Evolutionary conservation across 2,888 invertebrate species (phyloP), one percentile per base, ranked within the genome.

Genomic region (Macrostomum cliftonense): DNA sequence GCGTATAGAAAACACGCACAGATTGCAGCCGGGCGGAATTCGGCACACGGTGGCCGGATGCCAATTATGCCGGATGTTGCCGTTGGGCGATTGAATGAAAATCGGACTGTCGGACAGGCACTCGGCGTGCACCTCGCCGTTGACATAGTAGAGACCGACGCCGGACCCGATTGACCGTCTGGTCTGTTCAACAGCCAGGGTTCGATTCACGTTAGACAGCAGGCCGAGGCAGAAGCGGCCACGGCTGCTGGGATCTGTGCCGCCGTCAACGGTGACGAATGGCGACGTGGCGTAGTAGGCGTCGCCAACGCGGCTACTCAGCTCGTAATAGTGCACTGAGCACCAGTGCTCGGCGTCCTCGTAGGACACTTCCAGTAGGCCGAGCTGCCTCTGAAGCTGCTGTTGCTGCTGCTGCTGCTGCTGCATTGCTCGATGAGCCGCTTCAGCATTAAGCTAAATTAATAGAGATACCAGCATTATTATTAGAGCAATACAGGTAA

Each of bases 1-100:
- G 68, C 89, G 87, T 73, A 95, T 95, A 74, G 95, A 95, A 76
- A 97, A 97, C 60, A 97, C 93, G 75, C 95, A 97, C 63, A 97
- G 74, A 72, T 88, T 88, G 72, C 89, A 89, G 49, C 82, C 81
- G 60, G 91, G 91, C 43, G 93, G 91, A 74, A 95, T 91, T 75
- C 95, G 95, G 74, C 89, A 91, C 48, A 95, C 95, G 43, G 93
- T 95, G 51, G 91, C 91, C 45, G 91, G 91, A 73, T 95, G 91
- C 91, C 93, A 95, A 43, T 91, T 89, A 66, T 91, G 89, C 60
- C 89, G 80, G 71, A 91, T 88, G 75, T 95, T 95, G 68, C 93
- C 93, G 73, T 93, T 95, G 1, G 91, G 88, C 63, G 88, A 88
- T 73, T 95, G 95, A 38, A 95, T 91, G 73, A 95, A 95, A 62